phyloP scores from a whole-genome alignment of 1,140 invertebrate species.

The Andrena cerasifolii region DNA sequence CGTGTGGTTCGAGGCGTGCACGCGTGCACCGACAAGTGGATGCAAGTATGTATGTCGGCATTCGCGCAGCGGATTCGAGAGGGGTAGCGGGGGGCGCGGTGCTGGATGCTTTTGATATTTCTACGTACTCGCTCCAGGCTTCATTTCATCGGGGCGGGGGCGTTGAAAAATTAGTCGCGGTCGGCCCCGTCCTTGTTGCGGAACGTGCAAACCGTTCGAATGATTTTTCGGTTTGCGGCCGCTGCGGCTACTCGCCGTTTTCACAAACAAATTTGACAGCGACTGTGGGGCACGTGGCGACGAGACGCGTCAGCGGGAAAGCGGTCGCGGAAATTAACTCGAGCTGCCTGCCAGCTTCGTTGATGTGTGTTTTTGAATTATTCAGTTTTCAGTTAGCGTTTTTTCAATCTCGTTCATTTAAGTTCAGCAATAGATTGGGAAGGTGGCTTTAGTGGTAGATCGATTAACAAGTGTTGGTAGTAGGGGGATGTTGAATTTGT shows the following conservation, averaged over 20 bases:
- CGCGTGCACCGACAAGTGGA: background rate
- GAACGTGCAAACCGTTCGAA: background rate
- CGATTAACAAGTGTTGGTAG: too few species aligned
- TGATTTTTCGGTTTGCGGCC: background rate
- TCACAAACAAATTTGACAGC: background rate
- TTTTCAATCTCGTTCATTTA: too few species aligned
- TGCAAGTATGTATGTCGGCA: slow-evolving; percentile 4
- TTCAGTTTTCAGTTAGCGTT: too few species aligned
- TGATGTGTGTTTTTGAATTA: too few species aligned
- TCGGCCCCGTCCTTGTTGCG: background rate
- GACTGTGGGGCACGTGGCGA: background rate
- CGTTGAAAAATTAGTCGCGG: slow-evolving; percentile 10
- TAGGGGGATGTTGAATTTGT: background rate
- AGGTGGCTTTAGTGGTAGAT: background rate
- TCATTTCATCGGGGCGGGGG: background rate
- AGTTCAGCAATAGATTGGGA: too few species aligned
- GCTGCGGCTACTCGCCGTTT: too few species aligned
- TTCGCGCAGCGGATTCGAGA: background rate
- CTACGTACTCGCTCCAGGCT: background rate
- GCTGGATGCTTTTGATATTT: slow-evolving; percentile 19
- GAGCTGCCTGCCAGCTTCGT: too few species aligned
- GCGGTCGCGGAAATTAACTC: background rate
- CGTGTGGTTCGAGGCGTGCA: background rate
- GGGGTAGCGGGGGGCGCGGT: background rate
- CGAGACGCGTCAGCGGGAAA: background rate